A percentile compares a stretch with the other conserved stretches of the same genome.
phyloP scores from a whole-genome alignment of 2,113 vertebrate species.

The Cairina moschata region DNA sequence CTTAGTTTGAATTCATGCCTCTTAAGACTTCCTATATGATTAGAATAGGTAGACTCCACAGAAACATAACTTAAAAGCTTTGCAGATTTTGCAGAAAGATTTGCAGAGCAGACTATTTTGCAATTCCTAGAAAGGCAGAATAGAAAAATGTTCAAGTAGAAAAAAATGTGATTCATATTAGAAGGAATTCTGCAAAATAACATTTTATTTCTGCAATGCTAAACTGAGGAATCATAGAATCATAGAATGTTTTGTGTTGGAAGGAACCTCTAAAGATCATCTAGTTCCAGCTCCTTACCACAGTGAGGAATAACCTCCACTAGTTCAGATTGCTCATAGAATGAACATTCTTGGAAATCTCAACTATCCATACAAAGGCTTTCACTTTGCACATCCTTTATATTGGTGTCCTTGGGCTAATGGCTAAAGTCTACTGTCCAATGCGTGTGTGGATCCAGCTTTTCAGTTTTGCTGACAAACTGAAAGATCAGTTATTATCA shows the following conservation, averaged over 20 bases:
- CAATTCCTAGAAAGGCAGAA: background rate
- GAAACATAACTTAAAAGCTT: background rate
- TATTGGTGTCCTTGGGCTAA: background rate
- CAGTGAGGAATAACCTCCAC: background rate
- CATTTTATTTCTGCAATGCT: background rate
- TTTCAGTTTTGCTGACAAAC: background rate
- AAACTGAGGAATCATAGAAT: background rate
- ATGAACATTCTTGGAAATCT: background rate
- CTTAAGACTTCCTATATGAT: background rate
- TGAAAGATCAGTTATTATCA: background rate
- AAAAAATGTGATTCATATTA: background rate
- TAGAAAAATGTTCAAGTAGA: background rate
- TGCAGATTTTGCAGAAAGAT: background rate
- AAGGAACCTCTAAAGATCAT: background rate
- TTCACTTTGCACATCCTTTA: background rate
- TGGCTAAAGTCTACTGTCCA: background rate
- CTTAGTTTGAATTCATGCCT: background rate
- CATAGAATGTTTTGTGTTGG: background rate
- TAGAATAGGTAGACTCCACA: background rate
- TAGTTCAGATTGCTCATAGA: background rate
- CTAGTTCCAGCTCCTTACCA: background rate
- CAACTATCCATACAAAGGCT: background rate
- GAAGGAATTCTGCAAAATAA: background rate
- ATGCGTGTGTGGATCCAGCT: fast-evolving
- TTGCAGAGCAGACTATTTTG: background rate